Evolutionary conservation across 1,140 invertebrate genomes (phyloP), one percentile per base, ranked within the genome.

Genomic region (Oreohelix idahoensis): DNA sequence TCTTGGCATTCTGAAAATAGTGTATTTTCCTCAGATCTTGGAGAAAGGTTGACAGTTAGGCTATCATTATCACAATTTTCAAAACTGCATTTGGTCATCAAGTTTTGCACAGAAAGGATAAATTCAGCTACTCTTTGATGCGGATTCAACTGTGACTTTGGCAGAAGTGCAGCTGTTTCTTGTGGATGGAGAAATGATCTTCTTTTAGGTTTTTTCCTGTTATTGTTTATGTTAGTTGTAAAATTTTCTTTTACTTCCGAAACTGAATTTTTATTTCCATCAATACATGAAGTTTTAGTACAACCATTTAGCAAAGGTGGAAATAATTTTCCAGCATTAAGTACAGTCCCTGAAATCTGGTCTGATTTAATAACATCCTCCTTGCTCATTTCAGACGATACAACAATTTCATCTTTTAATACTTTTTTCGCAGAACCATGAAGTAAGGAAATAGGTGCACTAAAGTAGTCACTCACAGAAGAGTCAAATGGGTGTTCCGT

Each of bases 81-180:
- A 69, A 69, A n/a, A 69, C 17, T 39, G 39, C 58, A 66, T 15
- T 81, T 42, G 13, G 13, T 11, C 13, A 49, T 32, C 13, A 69
- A 81, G 45, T 81, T 39, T 45, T 35, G 35, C 26, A 38, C 36
- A 45, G 63, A 71, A 39, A 81, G 42, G 45, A 81, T 58, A 49
- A 71, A 81, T 32, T 71, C 66, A 1, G 79, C 79, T 51, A 81
- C 79, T 38, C 42, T 78, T 58, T 79, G 1, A 11, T 38, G 53
- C 2, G 53, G 63, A 26, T 42, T 79, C 2, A 39, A 5, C 26
- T 32, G 63, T 66, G 29, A 66, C 29, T 66, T 66, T 10, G 63
- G 63, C 29, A 32, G 29, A 66, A 35, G 29, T 66, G n/a, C n/a
- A 35, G 29, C 63, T 32, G 29, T 66, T 32, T 66, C 63, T 66